Base-by-base conservation (phyloP, 2,888 invertebrate species). In the Callosobruchus maculatus region DNA sequence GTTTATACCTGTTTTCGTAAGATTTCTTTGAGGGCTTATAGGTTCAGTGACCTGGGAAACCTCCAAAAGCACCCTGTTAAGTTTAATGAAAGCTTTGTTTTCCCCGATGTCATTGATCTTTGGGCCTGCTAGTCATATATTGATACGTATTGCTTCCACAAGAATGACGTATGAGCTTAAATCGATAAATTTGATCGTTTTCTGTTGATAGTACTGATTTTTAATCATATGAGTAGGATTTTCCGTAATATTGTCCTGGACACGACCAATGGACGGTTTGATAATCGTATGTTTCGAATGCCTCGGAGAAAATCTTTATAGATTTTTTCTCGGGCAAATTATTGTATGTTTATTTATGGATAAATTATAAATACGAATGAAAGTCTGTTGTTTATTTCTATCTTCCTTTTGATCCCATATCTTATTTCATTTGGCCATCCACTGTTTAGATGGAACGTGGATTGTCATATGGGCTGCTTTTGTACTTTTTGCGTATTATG, bases 331-430 rank as follows among this genome's bases (percentile, higher is more conserved):
- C 72, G 68, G 72, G 70, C 69, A 70, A 49, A 70, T 73, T 72
- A 76, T 73, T 73, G 73, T 74, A 76, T 76, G 76, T 74, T 76
- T 74, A 74, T 74, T 76, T 76, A 74, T 76, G 73, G 76, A 76
- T 76, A 73, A 76, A 75, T 73, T 67, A 71, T 13, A 49, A 49
- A 49, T 49, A 49, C 49, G 13, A 49, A 26, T 2, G 26, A 26
- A 26, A 49, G 49, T 49, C 68, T 21, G 67, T 22, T 70, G n/a
- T 22, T 72, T 26, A 68, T 71, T 66, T 73, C 72, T 22, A 49
- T 18, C 49, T 18, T 49, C 18, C 13, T 49, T 13, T 49, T 30
- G 3, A 30, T 30, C 4, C 30, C n/a, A n/a, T 26, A 26, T 26
- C 26, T 26, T 26, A n/a, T 26, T 26, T 26, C 7, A 26, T 26